Evolutionary conservation across 2,797 vertebrate genomes (phyloP).

Genomic region (Chelmon rostratus): DNA sequence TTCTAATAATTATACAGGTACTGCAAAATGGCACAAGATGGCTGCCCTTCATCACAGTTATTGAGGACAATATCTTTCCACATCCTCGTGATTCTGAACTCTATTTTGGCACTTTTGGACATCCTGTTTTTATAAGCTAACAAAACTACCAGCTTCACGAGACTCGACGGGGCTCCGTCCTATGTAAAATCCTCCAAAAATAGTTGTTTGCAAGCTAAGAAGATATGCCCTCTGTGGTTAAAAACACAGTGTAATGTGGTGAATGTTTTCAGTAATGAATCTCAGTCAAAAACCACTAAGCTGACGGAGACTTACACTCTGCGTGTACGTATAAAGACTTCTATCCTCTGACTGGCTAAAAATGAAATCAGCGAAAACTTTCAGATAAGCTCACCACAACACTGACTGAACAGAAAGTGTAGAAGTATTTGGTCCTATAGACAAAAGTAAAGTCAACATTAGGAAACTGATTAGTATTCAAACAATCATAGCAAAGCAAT

Average conservation of each 20-base stretch:
- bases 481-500: conserved; percentile 75
- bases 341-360: conserved; percentile 35
- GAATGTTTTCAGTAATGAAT: conserved; percentile 43
- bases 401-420: conserved; percentile 69
- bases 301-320: conserved; percentile 28
- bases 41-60: conserved; percentile 68
- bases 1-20: conserved; percentile 64
- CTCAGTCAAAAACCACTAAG: conserved; percentile 43
- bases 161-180: conserved; percentile 27
- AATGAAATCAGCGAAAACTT: conserved; percentile 52
- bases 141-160: conserved; percentile 45
- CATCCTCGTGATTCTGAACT: conserved; percentile 44
- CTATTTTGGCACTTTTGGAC: conserved; percentile 79
- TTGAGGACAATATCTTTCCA: conserved; percentile 45
- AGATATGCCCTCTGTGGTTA: conserved; percentile 44
- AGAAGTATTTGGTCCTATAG: conserved; percentile 71
- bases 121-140: conserved; percentile 32
- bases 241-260: conserved; percentile 69
- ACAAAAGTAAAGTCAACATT: conserved; percentile 69
- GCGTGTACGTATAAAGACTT: conserved; percentile 48
- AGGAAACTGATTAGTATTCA: conserved; percentile 66
- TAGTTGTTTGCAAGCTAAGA: conserved; percentile 42
- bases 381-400: conserved; percentile 72
- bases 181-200: conserved; percentile 39
- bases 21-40: conserved; percentile 80